Evolutionary conservation across 2,888 invertebrate species (phyloP), one percentile per base, ranked within the genome.

Genomic region (Melanchra persicariae): DNA sequence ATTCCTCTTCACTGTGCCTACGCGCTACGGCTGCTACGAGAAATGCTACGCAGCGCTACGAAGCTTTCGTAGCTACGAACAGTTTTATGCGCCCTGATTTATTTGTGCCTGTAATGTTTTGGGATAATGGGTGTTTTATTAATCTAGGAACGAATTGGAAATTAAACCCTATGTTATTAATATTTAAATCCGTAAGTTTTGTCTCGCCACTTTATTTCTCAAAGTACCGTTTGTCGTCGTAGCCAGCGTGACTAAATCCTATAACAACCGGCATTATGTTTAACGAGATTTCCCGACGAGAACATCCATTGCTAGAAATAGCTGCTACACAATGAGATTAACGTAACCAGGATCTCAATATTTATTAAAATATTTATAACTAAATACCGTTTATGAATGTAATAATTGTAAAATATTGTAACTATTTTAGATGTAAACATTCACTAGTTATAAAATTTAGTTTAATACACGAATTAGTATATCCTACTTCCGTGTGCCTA

Each of bases 331-430:
- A 88, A 93, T 93, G 95, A 95, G 95, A 95, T 95, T 95, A 95
- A 91, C 81, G 92, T 89, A 94, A 95, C 90, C 92, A 88, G 91
- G 95, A 95, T 95, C 95, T 95, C 95, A 94, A 89, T 92, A 93
- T 91, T 92, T 91, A 92, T 93, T 88, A 91, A 91, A 90, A 91
- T 92, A 93, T 92, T 92, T 93, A 93, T 91, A 87, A 86, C 84
- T 78, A 90, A 88, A 89, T 88, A 87, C 87, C 87, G 83, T 85
- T 84, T 83, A 81, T 76, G 77, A 85, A 89, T 80, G 81, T 85
- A 88, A 87, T 85, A 87, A 87, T 74, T 93, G 93, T 93, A 93
- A 88, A 91, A 91, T 91, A 86, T 84, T 91, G 91, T 91, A 92
- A 86, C 87, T 91, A 91, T 79, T 69, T 83, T 88, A 89, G 86